Base-by-base conservation (phyloP, 2,888 invertebrate species). In the Ornithoptera priamus region DNA sequence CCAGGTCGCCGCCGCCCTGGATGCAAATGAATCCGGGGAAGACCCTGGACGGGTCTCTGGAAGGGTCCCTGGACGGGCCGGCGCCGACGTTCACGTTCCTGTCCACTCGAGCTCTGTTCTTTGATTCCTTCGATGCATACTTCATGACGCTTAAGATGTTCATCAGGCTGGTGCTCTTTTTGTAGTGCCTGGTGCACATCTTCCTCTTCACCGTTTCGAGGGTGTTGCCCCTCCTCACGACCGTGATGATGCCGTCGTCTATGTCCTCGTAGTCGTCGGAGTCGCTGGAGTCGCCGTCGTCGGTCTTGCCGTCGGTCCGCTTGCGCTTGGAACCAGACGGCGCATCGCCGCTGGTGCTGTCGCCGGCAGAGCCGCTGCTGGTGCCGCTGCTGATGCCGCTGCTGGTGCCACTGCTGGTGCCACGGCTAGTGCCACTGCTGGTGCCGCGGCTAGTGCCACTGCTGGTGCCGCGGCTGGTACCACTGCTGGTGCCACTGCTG, bases 1-100 rank as follows among this genome's bases (percentile, higher is more conserved):
- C 75, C 1, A 77, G 79, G 4, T 76, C 72, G n/a, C 75, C 71
- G 10, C 78, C 78, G 22, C 78, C 74, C 6, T 78, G 69, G 61
- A 79, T 76, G 4, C 77, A 64, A 0, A 78, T 57, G 53, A 58
- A 63, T 1, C 65, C 64, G 58, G 8, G 64, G 57, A 53, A 22
- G 6, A 10, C 30, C 22, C 56, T 0, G 24, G 66, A n/a, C 4
- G 30, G 8, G 1, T 71, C 68, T 18, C 30, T 73, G 1, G 73
- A 75, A 20, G 73, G 74, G 39, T 71, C 68, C 20, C 30, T 73
- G 1, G 73, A 75, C 22, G 73, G 74, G 39, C 67, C 71, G 4
- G 71, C 75, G 1, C 74, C 77, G 36, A 72, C 68, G 36, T 77
- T 76, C 57, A 69, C 15, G 42, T 39, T 15, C 57, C 50, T 64